These are phyloP conservation scores for Ctenoplectra terminalis DNA, from an alignment of 1,140 invertebrate species.

Conservation along the genomic window DNA sequence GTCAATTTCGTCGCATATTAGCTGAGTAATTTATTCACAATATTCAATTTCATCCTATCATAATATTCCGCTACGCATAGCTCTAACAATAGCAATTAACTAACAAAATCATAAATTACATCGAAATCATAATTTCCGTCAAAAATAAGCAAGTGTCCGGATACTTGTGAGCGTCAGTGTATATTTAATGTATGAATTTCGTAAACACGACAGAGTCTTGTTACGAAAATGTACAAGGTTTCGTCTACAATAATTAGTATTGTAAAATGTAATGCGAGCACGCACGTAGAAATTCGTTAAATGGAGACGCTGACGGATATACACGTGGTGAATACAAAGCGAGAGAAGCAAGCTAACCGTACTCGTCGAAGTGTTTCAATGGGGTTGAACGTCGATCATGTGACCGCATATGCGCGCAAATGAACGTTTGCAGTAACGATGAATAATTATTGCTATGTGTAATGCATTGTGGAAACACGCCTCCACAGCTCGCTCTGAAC, in stretches of 20 bases:
- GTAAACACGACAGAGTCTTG: background rate
- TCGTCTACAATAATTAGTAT: background rate
- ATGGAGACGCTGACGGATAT: constrained; percentile 13
- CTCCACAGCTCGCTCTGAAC: constrained; percentile 33
- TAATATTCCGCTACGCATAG: too few relatives aligned
- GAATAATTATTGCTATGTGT: constrained; percentile 48
- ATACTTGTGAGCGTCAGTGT: too few relatives aligned
- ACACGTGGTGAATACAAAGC: constrained; percentile 16
- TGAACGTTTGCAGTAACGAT: constrained; percentile 48
- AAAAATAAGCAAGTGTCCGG: too few relatives aligned
- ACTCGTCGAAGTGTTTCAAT: constrained; percentile 50
- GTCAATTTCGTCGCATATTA: too few relatives aligned
- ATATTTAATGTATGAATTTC: too few relatives aligned
- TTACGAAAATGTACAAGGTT: too few relatives aligned
- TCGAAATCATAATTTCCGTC: too few relatives aligned
- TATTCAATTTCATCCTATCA: too few relatives aligned
- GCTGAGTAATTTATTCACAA: too few relatives aligned
- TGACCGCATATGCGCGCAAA: constrained; percentile 45
- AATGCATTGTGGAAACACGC: constrained; percentile 51
- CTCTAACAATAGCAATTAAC: too few relatives aligned
- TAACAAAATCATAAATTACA: too few relatives aligned
- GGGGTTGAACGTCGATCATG: constrained; percentile 47
- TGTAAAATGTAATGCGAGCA: background rate
- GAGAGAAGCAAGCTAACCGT: constrained; percentile 30
- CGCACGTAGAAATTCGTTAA: constrained; percentile 4